phyloP scores from a whole-genome alignment of 2,888 invertebrate species.

The Calameuta pallipes region DNA sequence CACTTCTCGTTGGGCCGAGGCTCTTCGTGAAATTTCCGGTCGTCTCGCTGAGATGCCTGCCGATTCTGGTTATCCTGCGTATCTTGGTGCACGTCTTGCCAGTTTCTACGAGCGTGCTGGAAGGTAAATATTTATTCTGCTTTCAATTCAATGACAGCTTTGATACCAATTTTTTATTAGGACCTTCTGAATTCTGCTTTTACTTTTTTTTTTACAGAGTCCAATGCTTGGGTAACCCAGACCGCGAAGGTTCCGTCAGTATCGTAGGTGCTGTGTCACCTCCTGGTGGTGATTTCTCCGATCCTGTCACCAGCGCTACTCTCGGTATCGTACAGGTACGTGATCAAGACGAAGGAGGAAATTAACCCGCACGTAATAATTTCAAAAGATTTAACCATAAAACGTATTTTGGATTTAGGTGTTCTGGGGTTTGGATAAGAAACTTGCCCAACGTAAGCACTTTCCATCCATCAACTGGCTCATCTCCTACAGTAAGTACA shows the following conservation, averaged over 20 bases:
- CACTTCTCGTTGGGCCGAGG: conserved; percentile 99
- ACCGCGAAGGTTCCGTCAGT: conserved; percentile 97
- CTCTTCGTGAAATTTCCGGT: conserved; percentile 98
- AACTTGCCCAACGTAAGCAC: conserved; percentile 98
- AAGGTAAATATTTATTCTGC: conserved; percentile 52
- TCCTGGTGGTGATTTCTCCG: conserved; percentile 99
- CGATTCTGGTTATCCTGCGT: conserved; percentile 98
- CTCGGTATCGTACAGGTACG: conserved; percentile 91
- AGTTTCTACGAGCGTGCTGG: conserved; percentile 99
- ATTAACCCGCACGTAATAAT: neutral
- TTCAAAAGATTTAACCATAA: neutral
- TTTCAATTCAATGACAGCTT: neutral
- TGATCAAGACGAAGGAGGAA: neutral
- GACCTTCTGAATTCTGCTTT: neutral
- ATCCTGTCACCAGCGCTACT: conserved; percentile 99
- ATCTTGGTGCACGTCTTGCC: conserved; percentile 96
- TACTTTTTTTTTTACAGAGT: conserved; percentile 70
- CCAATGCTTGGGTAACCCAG: conserved; percentile 97
- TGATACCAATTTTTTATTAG: neutral
- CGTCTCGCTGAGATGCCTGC: conserved; percentile 99
- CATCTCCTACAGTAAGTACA: conserved; percentile 97
- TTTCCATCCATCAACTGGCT: conserved; percentile 99
- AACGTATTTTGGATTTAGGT: conserved; percentile 67
- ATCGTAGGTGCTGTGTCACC: conserved; percentile 99
- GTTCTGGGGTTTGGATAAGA: conserved; percentile 99